Evolutionary conservation across 2,888 invertebrate genomes (phyloP).

Genomic region (Antitype chi): DNA sequence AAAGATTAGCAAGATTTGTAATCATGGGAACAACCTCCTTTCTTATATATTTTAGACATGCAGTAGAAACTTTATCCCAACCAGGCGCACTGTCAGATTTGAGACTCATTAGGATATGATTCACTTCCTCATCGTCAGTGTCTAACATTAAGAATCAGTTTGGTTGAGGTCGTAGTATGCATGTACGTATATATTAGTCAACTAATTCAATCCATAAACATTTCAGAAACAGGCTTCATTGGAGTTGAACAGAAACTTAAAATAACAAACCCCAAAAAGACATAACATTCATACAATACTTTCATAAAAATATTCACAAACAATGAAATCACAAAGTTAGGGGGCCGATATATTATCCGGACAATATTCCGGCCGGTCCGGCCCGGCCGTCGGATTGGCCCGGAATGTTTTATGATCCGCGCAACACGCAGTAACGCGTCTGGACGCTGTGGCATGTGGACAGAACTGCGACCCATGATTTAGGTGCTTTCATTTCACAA

Average conservation of each 20-base stretch:
- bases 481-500: constrained; percentile 84
- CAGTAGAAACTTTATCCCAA: constrained; percentile 5
- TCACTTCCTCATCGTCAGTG: constrained; percentile 7
- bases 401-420: constrained; percentile 83
- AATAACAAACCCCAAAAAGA: constrained; percentile 14
- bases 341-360: constrained; percentile 69
- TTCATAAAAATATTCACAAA: constrained; percentile 64
- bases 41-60: constrained; percentile 1
- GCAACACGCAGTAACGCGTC: constrained; percentile 78
- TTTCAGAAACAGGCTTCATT: neutral
- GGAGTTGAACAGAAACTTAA: neutral
- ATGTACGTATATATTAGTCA: neutral
- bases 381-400: constrained; percentile 69
- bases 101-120: constrained; percentile 12
- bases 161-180: neutral
- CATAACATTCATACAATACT: constrained; percentile 19
- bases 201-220: neutral
- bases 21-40: constrained; percentile 5
- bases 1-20: neutral
- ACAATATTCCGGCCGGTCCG: constrained; percentile 66
- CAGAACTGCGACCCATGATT: constrained; percentile 83
- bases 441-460: constrained; percentile 83
- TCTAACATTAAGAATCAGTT: constrained; percentile 10
- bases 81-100: constrained; percentile 7
- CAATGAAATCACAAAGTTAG: constrained; percentile 72